Base-by-base conservation (phyloP, 2,113 vertebrate species). In the Poeciliopsis turrubarensis region DNA sequence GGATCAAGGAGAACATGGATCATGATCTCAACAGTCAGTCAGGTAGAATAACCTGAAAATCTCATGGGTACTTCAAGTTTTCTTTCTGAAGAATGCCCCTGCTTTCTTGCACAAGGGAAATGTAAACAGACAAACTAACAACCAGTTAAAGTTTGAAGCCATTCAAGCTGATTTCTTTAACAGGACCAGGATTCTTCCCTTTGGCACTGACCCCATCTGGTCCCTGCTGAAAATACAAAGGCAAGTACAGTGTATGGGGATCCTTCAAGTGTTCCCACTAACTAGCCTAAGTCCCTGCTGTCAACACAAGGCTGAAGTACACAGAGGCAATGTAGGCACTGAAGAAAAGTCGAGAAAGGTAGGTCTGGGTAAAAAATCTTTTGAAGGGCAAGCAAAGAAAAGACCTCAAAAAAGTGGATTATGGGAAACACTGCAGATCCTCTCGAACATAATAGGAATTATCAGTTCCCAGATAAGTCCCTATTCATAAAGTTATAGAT, bases 381-480 rank as follows among this genome's bases (percentile, higher is more conserved):
- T 15, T 60, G 22, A 73, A 69, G 68, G 14, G 19, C 47, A 39
- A 67, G 11, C 30, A 62, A 61, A 72, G 26, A 30, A 67, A 68
- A 34, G 39, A 19, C 22, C 31, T 57, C 57, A 27, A 27, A 68
- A 68, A 63, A 47, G 10, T 51, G 12, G 47, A 67, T 29, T 31
- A 27, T 51, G 34, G 32, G 69, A 62, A 17, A 65, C 61, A 41
- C 68, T 4, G 54, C 19, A 76, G 7, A 70, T 14, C 31, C 31
- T 72, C 39, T 75, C 51, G 34, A 32, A 57, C 5, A 64, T 32
- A 60, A 31, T 39, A 15, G 1, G 54, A 83, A 70, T 65, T n/a
- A 80, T 77, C 78, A 77, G 13, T 64, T 77, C 65, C 32, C 32
- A 60, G 70, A 87, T 77, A 80, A 84, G 63, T 60, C 26, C 65